These are phyloP conservation scores for Drosophila fulvimacula DNA, from an alignment of 2,888 invertebrate species.

Conservation along the genomic window DNA sequence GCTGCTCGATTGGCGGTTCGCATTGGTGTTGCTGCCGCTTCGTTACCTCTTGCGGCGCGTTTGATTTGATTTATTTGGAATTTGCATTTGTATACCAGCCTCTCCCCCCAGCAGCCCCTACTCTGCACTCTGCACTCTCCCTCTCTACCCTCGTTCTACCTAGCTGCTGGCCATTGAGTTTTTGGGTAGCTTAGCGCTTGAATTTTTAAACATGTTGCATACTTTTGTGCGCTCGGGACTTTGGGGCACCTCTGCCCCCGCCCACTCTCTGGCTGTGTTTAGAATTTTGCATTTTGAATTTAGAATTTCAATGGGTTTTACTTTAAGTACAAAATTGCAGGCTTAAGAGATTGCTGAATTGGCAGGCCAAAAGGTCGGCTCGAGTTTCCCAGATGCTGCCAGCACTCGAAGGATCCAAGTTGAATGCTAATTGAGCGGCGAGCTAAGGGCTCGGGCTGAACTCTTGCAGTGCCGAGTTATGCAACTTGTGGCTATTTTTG, in stretches of 20 bases:
- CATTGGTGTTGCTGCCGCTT: constrained; percentile 81
- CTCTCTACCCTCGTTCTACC: neutral
- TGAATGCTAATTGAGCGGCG: neutral
- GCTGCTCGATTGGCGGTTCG: constrained; percentile 51
- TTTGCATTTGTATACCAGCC: constrained; percentile 67
- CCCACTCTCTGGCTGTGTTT: constrained; percentile 29
- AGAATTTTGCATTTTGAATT: constrained; percentile 47
- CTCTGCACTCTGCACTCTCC: neutral
- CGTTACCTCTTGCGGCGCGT: constrained; percentile 79
- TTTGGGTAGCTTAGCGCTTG: constrained; percentile 50
- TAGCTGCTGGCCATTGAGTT: neutral
- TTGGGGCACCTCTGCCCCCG: neutral
- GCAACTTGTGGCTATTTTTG: neutral
- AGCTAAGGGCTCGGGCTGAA: too few species aligned
- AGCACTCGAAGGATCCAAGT: neutral
- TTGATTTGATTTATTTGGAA: constrained; percentile 78
- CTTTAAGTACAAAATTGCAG: neutral
- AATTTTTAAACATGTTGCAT: constrained; percentile 76
- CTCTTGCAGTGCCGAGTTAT: neutral
- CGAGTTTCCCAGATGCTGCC: neutral
- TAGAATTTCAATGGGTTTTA: neutral
- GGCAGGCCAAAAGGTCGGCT: neutral
- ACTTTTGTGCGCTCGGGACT: constrained; percentile 67
- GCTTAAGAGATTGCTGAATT: neutral
- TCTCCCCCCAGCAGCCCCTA: neutral